These are phyloP conservation scores for Amblyraja radiata DNA, from an alignment of 2,797 vertebrate species.

Conservation along the genomic window DNA sequence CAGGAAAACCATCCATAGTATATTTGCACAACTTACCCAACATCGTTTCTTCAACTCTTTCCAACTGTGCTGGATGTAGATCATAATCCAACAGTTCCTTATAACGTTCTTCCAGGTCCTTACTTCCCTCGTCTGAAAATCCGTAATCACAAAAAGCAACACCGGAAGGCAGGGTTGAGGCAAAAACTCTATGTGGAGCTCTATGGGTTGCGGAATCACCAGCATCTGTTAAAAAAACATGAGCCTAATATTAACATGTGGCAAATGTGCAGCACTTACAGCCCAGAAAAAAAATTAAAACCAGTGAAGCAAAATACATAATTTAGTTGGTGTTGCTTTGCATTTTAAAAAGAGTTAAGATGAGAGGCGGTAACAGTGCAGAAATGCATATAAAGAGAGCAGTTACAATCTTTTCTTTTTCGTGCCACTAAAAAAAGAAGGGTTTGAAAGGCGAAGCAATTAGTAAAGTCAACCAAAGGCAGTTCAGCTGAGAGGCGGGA, in stretches of 20 bases:
- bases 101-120: slow-evolving; percentile 72
- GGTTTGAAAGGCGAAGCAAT: no score
- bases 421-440: no score
- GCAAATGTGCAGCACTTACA: background rate
- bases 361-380: no score
- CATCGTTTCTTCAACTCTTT: slow-evolving; percentile 62
- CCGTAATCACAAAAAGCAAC: slow-evolving; percentile 83
- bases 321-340: background rate
- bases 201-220: background rate
- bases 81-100: slow-evolving; percentile 78
- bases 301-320: background rate
- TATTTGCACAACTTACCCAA: slow-evolving; percentile 50
- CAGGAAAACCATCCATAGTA: background rate
- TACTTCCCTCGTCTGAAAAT: slow-evolving; percentile 71
- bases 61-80: slow-evolving; percentile 62
- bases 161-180: slow-evolving; percentile 57
- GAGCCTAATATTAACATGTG: background rate
- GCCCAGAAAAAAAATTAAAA: background rate
- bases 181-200: slow-evolving; percentile 62
- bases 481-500: no score
- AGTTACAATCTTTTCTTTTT: no score
- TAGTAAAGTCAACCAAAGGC: no score
- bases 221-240: background rate
- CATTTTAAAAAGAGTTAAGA: background rate
- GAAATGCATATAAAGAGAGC: no score